These are phyloP conservation scores for Morphnarchus princeps DNA, from an alignment of 2,113 vertebrate genomes.

Conservation along the genomic window DNA sequence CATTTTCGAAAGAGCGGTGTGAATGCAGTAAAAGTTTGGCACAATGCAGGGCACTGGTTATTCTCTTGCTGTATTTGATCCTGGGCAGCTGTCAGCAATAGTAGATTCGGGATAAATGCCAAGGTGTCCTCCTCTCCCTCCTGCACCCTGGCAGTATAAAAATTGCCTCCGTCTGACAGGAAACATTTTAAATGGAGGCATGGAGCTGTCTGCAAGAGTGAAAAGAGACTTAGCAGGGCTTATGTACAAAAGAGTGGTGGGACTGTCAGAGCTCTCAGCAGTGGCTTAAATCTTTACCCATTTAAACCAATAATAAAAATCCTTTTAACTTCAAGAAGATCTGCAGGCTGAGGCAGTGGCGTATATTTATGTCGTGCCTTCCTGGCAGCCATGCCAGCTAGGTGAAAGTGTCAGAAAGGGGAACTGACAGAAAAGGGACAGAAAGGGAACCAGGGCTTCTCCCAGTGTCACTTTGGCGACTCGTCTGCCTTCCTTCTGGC, in stretches of 20 bases:
- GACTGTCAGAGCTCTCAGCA: not conserved
- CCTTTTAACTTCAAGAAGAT: not conserved
- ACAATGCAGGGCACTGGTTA: not conserved
- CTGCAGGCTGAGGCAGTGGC: not conserved
- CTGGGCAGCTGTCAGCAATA: not conserved
- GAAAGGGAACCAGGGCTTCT: not conserved
- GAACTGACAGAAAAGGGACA: not conserved
- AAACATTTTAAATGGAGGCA: not conserved
- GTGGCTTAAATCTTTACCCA: not conserved
- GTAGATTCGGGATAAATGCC: not conserved
- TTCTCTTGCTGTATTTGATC: not conserved
- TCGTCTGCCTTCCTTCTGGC: not conserved
- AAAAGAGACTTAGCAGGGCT: not conserved
- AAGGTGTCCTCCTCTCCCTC: not conserved
- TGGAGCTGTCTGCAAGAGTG: not conserved
- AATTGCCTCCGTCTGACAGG: not conserved
- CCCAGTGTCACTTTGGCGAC: too few relatives aligned
- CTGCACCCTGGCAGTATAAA: not conserved
- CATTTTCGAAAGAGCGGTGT: not conserved
- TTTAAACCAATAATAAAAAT: not conserved
- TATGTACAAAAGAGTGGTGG: rapidly evolving
- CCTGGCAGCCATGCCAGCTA: not conserved
- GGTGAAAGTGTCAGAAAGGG: not conserved
- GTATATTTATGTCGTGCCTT: not conserved
- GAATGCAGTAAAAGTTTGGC: not conserved